Evolutionary conservation across 2,113 vertebrate species (phyloP).

Genomic region (Pelusios castaneus): DNA sequence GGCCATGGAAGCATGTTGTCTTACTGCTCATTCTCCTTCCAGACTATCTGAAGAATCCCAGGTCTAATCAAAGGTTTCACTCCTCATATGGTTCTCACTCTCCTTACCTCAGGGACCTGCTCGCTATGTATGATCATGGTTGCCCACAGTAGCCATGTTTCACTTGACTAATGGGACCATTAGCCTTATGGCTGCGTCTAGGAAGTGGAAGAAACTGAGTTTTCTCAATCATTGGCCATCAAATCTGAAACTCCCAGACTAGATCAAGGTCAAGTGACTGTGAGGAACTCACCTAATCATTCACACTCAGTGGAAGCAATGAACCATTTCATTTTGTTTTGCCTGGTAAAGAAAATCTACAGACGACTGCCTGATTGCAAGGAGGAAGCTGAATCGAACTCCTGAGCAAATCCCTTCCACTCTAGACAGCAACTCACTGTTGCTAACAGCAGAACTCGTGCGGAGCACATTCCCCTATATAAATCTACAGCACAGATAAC

Average conservation of each 20-base stretch:
- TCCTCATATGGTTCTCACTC: background rate
- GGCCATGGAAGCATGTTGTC: background rate
- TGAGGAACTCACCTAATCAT: background rate
- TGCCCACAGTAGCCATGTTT: accelerated
- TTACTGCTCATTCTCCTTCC: background rate
- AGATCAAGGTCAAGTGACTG: background rate
- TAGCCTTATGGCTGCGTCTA: background rate
- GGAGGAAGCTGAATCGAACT: background rate
- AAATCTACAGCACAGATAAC: background rate
- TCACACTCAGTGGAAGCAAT: background rate
- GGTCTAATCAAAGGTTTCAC: background rate
- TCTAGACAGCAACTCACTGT: background rate
- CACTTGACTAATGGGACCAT: accelerated
- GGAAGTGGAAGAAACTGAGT: accelerated
- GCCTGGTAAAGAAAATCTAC: background rate
- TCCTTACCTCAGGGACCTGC: background rate
- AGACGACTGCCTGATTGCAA: background rate
- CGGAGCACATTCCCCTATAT: background rate
- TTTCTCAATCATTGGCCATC: background rate
- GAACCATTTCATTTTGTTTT: background rate
- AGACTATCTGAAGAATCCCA: accelerated
- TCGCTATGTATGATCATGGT: background rate
- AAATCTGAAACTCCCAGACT: background rate
- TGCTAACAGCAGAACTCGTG: background rate
- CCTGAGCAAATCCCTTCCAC: background rate